phyloP scores from a whole-genome alignment of 2,888 invertebrate genomes.

The Aleiodes alternator region DNA sequence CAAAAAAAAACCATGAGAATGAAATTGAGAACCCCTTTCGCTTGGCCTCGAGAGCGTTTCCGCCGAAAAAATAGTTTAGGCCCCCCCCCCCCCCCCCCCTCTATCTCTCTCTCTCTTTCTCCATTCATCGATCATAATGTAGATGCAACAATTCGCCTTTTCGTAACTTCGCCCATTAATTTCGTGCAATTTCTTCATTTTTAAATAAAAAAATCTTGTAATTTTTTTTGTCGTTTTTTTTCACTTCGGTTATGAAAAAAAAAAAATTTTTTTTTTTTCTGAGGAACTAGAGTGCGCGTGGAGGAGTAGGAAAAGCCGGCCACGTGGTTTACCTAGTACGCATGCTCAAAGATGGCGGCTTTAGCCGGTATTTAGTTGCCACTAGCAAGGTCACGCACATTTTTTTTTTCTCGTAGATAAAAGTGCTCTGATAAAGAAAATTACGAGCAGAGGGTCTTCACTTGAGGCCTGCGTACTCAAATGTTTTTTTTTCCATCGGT shows the following conservation, averaged over 20 bases:
- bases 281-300: neutral
- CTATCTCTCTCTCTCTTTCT: neutral
- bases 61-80: constrained; percentile 60
- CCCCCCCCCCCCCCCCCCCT: constrained; percentile 44
- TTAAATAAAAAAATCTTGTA: neutral
- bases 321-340: constrained; percentile 66
- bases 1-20: neutral
- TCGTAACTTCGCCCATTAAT: neutral
- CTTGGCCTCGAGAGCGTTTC: constrained; percentile 69
- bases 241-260: neutral
- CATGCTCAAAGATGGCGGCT: constrained; percentile 69
- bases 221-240: neutral
- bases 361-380: constrained; percentile 56
- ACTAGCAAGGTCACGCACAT: constrained; percentile 47
- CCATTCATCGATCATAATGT: constrained; percentile 32
- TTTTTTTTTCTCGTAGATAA: constrained; percentile 37
- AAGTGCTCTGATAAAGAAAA: constrained; percentile 42
- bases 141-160: constrained; percentile 7
- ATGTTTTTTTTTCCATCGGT: constrained; percentile 1
- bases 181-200: too few relatives aligned
- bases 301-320: constrained; percentile 53
- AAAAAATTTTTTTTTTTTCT: neutral
- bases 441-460: constrained; percentile 6
- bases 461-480: constrained; percentile 24
- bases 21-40: constrained; percentile 57